Percentiles rank a stretch among this genome's conserved stretches.
Evolutionary conservation across 1,140 invertebrate species (phyloP).

Genomic region (Zaprionus tsacasi): DNA sequence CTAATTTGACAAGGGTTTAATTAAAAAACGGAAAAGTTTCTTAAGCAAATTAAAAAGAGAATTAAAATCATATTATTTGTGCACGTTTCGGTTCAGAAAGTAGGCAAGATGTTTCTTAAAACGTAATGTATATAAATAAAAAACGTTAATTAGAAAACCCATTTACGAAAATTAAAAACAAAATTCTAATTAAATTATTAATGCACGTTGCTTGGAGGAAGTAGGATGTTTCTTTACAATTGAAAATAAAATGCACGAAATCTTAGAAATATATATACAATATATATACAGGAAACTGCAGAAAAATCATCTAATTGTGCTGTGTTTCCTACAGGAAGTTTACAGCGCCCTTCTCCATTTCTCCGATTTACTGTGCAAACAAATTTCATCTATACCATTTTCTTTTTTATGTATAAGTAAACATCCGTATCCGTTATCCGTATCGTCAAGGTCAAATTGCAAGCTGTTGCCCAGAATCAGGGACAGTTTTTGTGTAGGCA

Average conservation of each 20-base stretch:
- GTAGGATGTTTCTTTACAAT: not conserved
- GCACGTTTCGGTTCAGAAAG: not conserved
- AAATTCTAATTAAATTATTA: not conserved
- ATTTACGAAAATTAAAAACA: not conserved
- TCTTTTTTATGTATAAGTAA: constrained; percentile 1
- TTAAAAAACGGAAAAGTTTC: not conserved
- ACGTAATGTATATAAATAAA: too few relatives aligned
- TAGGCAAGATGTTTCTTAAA: not conserved
- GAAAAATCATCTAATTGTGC: constrained; percentile 1
- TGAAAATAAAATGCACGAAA: not conserved
- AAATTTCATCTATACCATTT: constrained; percentile 10
- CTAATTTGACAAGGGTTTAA: constrained; percentile 21
- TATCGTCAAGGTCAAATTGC: constrained; percentile 5
- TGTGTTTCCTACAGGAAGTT: constrained; percentile 19
- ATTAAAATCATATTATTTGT: not conserved
- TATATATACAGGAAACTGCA: not conserved
- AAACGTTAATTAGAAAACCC: constrained; percentile 3
- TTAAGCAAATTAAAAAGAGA: not conserved
- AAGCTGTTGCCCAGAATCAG: constrained; percentile 27
- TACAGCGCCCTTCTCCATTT: not conserved
- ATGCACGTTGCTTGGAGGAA: not conserved
- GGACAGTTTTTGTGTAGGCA: not conserved
- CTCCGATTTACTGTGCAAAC: constrained; percentile 4
- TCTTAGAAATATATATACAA: not conserved
- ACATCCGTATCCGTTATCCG: constrained; percentile 35